Percentiles rank a stretch among this genome's conserved stretches.
Conservation (phyloP, 2,113 vertebrate genomes). For the Engraulis encrasicolus region DNA sequence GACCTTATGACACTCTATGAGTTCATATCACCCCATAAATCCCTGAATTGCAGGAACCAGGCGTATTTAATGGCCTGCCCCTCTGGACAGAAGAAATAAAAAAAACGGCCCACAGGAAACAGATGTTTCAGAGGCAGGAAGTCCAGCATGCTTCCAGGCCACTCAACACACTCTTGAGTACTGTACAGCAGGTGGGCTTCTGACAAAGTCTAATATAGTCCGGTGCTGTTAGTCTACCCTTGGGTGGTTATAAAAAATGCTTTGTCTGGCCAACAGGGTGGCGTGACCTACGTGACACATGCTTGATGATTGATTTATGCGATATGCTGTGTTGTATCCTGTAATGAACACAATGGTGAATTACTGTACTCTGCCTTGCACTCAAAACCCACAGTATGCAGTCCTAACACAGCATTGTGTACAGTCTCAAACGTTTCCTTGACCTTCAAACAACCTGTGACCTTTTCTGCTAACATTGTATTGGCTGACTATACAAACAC, state of each 20-base stretch:
- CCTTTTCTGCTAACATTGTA: too few species aligned
- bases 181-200: background rate
- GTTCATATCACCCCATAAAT: background rate
- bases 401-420: background rate
- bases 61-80: background rate
- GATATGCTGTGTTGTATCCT: too few species aligned
- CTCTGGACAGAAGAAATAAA: background rate
- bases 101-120: conserved; percentile 3
- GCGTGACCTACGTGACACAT: too few species aligned
- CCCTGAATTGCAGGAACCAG: background rate
- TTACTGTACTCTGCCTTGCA: too few species aligned
- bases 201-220: background rate
- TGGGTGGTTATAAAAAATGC: background rate
- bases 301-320: too few species aligned
- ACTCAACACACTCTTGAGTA: background rate
- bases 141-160: background rate
- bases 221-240: background rate
- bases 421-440: background rate
- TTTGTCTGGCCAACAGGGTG: background rate
- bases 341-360: too few species aligned
- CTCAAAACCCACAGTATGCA: background rate
- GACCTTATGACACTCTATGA: background rate
- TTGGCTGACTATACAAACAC: too few species aligned
- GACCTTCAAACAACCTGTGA: too few species aligned
- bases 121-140: background rate